Conservation (phyloP, 2,797 vertebrate species). For the Tokudaia tokunoshimensis region DNA sequence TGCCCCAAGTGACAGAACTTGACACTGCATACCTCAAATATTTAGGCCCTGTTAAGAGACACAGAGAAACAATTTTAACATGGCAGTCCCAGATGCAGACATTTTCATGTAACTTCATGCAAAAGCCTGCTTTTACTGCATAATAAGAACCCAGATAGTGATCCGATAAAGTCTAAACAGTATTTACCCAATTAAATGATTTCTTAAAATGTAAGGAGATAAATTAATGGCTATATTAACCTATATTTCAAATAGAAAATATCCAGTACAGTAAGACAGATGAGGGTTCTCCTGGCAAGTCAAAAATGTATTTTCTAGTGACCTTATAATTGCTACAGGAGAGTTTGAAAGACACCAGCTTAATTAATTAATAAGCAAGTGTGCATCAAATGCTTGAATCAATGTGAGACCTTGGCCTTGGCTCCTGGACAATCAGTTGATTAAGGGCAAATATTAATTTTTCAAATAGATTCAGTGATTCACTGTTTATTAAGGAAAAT, state of each 20-base stretch:
- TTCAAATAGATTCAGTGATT: not conserved
- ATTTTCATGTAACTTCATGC: not conserved
- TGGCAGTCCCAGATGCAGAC: not conserved
- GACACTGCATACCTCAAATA: not conserved
- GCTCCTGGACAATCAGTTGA: conserved; percentile 21
- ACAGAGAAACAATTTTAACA: not conserved
- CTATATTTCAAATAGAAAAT: conserved; percentile 26
- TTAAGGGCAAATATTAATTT: not conserved
- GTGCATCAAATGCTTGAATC: not conserved
- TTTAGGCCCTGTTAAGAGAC: rapidly evolving
- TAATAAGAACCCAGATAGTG: not conserved
- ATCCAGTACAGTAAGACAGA: not conserved
- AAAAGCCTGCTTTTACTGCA: not conserved
- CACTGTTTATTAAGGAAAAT: not conserved
- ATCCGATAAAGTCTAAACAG: not conserved
- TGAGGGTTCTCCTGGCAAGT: not conserved
- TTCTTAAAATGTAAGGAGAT: not conserved
- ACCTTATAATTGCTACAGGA: not conserved
- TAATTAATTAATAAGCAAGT: conserved; percentile 44
- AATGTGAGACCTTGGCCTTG: not conserved
- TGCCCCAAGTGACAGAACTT: not conserved
- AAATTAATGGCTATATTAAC: conserved; percentile 6
- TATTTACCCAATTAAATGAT: not conserved
- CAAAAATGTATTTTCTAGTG: not conserved
- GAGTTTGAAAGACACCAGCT: not conserved